phyloP scores from a whole-genome alignment of 2,113 vertebrate genomes.

The Illadopsis cleaveri region DNA sequence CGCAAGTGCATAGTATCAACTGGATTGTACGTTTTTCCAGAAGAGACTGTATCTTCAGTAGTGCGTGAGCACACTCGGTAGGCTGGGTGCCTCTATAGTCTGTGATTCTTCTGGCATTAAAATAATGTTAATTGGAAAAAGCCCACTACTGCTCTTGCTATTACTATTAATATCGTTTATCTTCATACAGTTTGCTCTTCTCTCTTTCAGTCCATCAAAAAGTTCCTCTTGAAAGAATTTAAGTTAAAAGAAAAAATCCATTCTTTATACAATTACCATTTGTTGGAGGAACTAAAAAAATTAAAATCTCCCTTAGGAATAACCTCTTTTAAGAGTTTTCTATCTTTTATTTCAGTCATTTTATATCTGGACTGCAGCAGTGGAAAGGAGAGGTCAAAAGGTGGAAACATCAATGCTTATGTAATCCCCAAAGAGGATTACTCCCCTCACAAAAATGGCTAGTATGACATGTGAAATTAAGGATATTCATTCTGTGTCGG shows the following conservation, averaged over 20 bases:
- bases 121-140: neutral
- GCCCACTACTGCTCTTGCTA: neutral
- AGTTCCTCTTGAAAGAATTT: neutral
- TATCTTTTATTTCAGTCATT: neutral
- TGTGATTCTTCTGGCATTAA: neutral
- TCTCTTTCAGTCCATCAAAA: neutral
- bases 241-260: neutral
- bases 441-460: constrained; percentile 6
- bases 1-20: neutral
- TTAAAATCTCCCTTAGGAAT: neutral
- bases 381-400: constrained; percentile 54
- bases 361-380: neutral
- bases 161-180: neutral
- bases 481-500: constrained; percentile 31
- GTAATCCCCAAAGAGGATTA: constrained; percentile 52
- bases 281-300: neutral
- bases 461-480: constrained; percentile 53
- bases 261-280: neutral
- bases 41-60: neutral
- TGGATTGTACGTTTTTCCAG: neutral
- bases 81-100: neutral
- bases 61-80: neutral
- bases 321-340: neutral
- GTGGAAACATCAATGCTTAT: constrained; percentile 43
- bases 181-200: neutral